Conservation (phyloP, 2,797 vertebrate genomes). For the Microctenopoma lineatum region DNA sequence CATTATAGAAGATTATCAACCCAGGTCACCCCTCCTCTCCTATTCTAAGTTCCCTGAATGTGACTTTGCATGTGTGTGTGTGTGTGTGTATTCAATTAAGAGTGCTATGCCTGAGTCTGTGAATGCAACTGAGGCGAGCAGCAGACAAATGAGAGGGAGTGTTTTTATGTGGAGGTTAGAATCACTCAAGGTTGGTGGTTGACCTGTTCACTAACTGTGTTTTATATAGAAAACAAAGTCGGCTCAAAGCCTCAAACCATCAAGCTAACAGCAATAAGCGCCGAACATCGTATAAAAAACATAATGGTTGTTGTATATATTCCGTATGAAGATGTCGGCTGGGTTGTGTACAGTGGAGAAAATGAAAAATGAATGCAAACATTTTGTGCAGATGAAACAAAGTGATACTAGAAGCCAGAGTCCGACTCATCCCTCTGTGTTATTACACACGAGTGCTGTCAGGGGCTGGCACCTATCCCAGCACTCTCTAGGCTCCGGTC, state of each 20-base stretch:
- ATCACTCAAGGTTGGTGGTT: slow-evolving; percentile 11
- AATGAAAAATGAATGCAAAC: no score
- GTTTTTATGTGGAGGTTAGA: neutral
- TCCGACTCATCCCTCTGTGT: neutral
- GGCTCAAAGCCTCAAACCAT: neutral
- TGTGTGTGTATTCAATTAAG: neutral
- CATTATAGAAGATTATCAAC: slow-evolving; percentile 55
- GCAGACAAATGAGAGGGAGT: neutral
- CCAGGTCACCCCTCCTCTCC: slow-evolving; percentile 53
- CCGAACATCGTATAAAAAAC: neutral
- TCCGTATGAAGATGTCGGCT: no score
- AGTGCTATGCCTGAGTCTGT: slow-evolving; percentile 5
- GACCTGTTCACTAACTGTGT: slow-evolving; percentile 31
- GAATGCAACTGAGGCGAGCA: slow-evolving; percentile 8
- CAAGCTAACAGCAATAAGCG: slow-evolving; percentile 1
- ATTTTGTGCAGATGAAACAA: neutral
- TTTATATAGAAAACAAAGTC: slow-evolving; percentile 12
- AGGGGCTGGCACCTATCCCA: neutral
- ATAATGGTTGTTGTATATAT: no score
- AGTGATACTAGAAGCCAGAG: no score
- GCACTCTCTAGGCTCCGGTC: neutral
- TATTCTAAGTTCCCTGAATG: slow-evolving; percentile 29
- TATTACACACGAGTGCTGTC: neutral
- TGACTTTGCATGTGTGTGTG: neutral
- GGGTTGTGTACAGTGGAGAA: no score